Evolutionary conservation across 2,797 vertebrate genomes (phyloP), one percentile per base, ranked within the genome.

Genomic region (Phalanger gymnotis): DNA sequence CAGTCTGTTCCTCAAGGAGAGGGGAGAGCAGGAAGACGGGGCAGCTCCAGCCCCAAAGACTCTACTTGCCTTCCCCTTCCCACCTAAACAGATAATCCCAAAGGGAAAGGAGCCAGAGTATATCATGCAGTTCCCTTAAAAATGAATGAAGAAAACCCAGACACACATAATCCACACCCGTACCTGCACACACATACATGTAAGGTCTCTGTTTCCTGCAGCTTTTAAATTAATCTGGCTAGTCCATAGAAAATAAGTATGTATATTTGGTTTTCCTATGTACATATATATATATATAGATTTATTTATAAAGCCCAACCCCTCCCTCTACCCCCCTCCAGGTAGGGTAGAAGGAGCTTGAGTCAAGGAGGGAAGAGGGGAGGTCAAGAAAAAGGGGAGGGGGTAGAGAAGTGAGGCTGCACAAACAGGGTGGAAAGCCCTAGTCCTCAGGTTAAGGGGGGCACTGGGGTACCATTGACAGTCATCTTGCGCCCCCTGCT

Each of bases 401-500:
- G 92, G 66, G 81, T 89, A 90, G 91, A 95, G 94, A 95, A 93
- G 91, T 94, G 51, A 91, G 93, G 95, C 94, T 96, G 94, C 93
- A 27, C 73, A 87, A 90, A 94, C 57, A 95, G 73, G 56, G 87
- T 90, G 57, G 52, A 95, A 90, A 94, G 95, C 94, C 94, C 96
- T 93, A 96, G 96, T 95, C 19, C 94, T 97, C 98, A 99, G 98
- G 98, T 98, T 96, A 99, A 96, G 90, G 99, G 98, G 4, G 98
- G 97, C 55, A 96, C 98, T 0, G 98, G 87, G 27, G 98, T 97
- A 97, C 99, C 99, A 1, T 99, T 99, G 94, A 99, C 98, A 97
- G 99, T 99, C 98, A 99, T 98, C 98, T 99, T 99, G 96, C 99
- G 99, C 91, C 98, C 97, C 95, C 98, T 98, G 97, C 97, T 98